phyloP scores from a whole-genome alignment of 2,888 invertebrate species.

The Bugula neritina region DNA sequence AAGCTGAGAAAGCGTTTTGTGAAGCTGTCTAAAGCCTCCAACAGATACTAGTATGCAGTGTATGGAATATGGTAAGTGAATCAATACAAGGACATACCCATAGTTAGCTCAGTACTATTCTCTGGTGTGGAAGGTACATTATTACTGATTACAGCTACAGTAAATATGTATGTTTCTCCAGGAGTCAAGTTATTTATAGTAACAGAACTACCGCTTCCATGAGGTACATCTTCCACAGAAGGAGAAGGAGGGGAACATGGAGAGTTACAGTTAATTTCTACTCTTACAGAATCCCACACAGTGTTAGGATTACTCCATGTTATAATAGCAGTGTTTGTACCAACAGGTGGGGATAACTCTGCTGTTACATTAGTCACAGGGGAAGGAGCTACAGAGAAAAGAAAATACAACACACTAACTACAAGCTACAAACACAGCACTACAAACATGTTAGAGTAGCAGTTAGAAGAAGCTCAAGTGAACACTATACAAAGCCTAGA shows the following conservation, averaged over 20 bases:
- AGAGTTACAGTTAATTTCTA: background rate
- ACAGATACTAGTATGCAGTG: no score
- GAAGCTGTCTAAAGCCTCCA: no score
- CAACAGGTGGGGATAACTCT: background rate
- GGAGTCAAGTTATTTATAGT: background rate
- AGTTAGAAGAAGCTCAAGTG: no score
- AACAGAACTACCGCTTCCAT: no score
- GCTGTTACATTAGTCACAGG: background rate
- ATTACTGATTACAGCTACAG: background rate
- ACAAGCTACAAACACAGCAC: no score
- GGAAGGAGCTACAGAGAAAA: background rate
- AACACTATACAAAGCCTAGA: no score
- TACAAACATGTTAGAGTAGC: no score
- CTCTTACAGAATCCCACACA: background rate
- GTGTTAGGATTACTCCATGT: background rate
- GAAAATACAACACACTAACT: no score
- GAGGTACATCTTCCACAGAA: background rate
- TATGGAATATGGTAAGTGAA: no score
- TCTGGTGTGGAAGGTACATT: background rate
- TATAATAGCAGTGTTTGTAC: background rate
- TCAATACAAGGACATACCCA: background rate
- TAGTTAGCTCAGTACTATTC: background rate
- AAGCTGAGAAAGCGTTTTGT: no score
- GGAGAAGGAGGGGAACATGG: background rate
- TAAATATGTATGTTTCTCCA: background rate